Base-by-base conservation (phyloP, 2,113 vertebrate genomes). In the Misgurnus mizolepis region DNA sequence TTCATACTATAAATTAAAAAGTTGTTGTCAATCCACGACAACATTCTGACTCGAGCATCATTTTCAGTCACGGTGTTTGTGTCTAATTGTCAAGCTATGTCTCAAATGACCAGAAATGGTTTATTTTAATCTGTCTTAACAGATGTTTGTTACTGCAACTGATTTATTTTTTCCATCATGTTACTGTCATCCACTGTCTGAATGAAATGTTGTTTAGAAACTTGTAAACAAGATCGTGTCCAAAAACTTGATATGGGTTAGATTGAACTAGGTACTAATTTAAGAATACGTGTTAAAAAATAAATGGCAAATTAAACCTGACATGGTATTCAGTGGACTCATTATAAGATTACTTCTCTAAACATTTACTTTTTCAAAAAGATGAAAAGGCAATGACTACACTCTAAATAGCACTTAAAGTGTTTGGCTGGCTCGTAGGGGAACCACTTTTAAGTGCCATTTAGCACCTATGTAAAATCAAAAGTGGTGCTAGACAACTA, bases 31-130 rank as follows among this genome's bases (percentile, higher is more conserved):
- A 49, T 75, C 22, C 58, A 45, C 40, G 1, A 64, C 43, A 49
- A n/a, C 72, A 47, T 61, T 64, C 49, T 65, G 39, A 49, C 75
- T 77, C 75, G 41, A 41, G 53, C 15, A 3, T 17, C 5, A 2
- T 76, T 8, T 1, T 66, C 74, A 65, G 74, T 76, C 74, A 77
- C 40, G 55, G 58, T 77, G 62, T 66, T 40, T 75, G 41, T 64
- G 41, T 50, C 40, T 75, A 40, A 47, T 75, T 27, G 50, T 11
- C 17, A 34, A 8, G 8, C 62, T 34, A 34, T 64, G 41, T 4
- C 43, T 22, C 27, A 5, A 15, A 64, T 64, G 73, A 39, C 47
- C 47, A 53, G 75, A 77, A 55, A 77, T 66, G 45, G 40, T 66
- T 76, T 45, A 18, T 47, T 40, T 6, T 49, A 15, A 11, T 27